A percentile compares a stretch with the other conserved stretches of the same genome.
These are phyloP conservation scores for Alauda arvensis DNA, from an alignment of 2,797 vertebrate species.

Conservation along the genomic window DNA sequence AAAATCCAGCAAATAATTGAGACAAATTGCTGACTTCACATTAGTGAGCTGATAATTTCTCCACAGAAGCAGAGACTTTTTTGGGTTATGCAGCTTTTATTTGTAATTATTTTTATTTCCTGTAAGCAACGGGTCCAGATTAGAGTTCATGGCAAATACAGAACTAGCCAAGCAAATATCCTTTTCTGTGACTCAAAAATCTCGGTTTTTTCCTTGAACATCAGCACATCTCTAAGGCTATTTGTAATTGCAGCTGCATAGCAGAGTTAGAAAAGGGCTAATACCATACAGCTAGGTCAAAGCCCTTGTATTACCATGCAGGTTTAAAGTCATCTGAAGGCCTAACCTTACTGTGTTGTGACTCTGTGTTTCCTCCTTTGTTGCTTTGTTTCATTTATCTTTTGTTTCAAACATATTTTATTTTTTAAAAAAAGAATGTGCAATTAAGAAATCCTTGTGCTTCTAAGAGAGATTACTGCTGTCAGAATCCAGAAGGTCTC, in stretches of 20 bases:
- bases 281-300: background rate
- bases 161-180: conserved; percentile 29
- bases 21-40: background rate
- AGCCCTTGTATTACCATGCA: background rate
- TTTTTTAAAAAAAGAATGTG: background rate
- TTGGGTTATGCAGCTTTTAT: background rate
- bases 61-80: background rate
- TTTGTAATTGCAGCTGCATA: background rate
- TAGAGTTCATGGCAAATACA: background rate
- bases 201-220: background rate
- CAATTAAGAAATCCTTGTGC: background rate
- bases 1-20: background rate
- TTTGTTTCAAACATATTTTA: background rate
- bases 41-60: conserved; percentile 12
- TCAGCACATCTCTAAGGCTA: background rate
- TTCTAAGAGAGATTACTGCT: background rate
- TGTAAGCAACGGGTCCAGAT: background rate
- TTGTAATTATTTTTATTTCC: conserved; percentile 25
- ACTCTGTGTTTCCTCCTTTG: background rate
- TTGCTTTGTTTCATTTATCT: background rate
- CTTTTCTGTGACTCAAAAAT: background rate
- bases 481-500: background rate
- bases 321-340: background rate
- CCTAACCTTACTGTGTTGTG: background rate
- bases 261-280: background rate